Evolutionary conservation across 2,888 invertebrate species (phyloP), one percentile per base, ranked within the genome.

Genomic region (Mythimna vitellina): DNA sequence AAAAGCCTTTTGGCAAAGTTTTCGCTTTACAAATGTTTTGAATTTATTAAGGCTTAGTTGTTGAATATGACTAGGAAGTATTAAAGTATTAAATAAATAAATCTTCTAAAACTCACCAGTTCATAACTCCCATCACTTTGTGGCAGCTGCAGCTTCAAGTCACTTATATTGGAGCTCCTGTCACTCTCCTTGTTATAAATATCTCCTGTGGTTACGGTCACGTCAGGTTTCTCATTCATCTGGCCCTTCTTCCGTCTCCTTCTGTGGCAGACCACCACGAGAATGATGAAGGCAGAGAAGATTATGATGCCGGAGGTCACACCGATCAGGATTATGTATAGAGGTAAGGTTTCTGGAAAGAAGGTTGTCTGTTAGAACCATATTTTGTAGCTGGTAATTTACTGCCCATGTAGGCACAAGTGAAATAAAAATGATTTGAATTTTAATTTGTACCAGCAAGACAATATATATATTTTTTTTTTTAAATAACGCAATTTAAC

Each of bases 101-200:
- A n/a, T n/a, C n/a, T 29, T 29, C 10, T 3, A 58, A 51, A 88
- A 92, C 96, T 96, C 86, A 97, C 97, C 96, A 97, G 96, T 88
- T 98, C 98, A 92, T 98, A 98, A 83, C 97, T 97, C 42, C 98
- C 98, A 72, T 98, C 98, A 70, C 97, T 97, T 22, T 98, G 98
- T 54, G 99, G 97, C 78, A 99, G 97, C 92, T 99, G 99, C 81
- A 98, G 97, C 94, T 99, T 99, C 90, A 99, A 96, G 93, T 99
- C 99, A 83, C 99, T 99, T 86, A 99, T 98, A 92, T 99, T 99
- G 49, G 99, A 99, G 88, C 98, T 98, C 78, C 98, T 97, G 91
- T 99, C 99, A 74, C 98, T 98, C 90, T 98, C 98, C 83, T 97
- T 95, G 81, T 97, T 95, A 82, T 97, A 97, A 88, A 93, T 90